phyloP scores from a whole-genome alignment of 2,113 vertebrate genomes.

The Chrysemys picta region DNA sequence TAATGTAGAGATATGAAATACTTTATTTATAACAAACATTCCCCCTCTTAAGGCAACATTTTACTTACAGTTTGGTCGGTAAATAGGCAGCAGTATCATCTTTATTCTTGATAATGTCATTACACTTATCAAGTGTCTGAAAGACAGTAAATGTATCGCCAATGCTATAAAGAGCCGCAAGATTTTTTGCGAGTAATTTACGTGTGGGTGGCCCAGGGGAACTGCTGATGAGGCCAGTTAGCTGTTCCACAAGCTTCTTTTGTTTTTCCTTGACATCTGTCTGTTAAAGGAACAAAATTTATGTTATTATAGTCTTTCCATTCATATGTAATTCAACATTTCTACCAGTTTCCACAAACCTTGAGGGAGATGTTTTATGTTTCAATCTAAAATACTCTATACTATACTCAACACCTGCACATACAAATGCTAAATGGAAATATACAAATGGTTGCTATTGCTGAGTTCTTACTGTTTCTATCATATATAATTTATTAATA shows the following conservation, averaged over 20 bases:
- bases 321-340: background rate
- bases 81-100: constrained; percentile 95
- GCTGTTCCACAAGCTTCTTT: constrained; percentile 97
- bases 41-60: background rate
- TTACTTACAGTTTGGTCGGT: constrained; percentile 95
- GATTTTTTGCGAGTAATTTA: constrained; percentile 96
- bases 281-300: constrained; percentile 75
- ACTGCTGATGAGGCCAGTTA: constrained; percentile 95
- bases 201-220: constrained; percentile 95
- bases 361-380: background rate
- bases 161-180: constrained; percentile 96
- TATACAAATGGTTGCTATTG: background rate
- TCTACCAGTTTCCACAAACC: background rate
- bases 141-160: constrained; percentile 98
- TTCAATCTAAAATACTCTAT: background rate
- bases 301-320: background rate
- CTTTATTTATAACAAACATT: background rate
- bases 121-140: constrained; percentile 98
- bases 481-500: background rate
- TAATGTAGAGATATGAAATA: background rate
- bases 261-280: constrained; percentile 98
- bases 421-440: background rate
- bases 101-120: constrained; percentile 97
- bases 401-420: background rate
- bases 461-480: background rate